phyloP scores from a whole-genome alignment of 2,797 vertebrate genomes.

The Hapalemur alaotrensis region DNA sequence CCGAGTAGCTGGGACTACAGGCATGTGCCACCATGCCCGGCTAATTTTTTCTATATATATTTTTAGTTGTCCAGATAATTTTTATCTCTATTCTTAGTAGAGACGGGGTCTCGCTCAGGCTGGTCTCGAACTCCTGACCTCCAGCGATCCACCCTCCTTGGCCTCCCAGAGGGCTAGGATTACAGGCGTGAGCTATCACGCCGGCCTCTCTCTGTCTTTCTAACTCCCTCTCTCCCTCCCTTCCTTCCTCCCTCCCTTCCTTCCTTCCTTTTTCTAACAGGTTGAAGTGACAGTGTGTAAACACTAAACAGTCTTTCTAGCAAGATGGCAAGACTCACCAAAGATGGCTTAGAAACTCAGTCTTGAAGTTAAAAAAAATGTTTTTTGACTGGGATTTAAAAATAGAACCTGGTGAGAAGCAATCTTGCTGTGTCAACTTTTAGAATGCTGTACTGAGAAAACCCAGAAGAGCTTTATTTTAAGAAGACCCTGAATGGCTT shows the following conservation, averaged over 20 bases:
- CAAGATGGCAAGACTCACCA: slow-evolving; percentile 57
- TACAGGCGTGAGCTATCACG: no score
- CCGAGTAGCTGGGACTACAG: no score
- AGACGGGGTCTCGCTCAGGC: no score
- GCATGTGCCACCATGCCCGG: no score
- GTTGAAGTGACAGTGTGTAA: not conserved
- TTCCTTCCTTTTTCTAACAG: not conserved
- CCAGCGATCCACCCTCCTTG: no score
- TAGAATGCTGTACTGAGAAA: slow-evolving; percentile 66
- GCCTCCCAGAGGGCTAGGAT: no score
- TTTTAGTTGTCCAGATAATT: no score
- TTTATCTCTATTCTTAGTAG: no score
- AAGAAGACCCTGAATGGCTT: slow-evolving; percentile 32
- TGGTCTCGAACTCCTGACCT: no score
- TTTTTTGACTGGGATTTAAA: slow-evolving; percentile 64
- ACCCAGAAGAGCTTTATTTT: slow-evolving; percentile 70
- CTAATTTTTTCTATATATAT: no score
- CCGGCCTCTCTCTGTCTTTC: not conserved
- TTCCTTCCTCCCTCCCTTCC: accelerated
- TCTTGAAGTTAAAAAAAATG: slow-evolving; percentile 45
- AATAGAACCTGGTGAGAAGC: slow-evolving; percentile 71
- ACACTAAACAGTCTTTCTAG: slow-evolving; percentile 53
- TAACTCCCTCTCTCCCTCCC: accelerated
- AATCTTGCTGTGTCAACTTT: slow-evolving; percentile 68
- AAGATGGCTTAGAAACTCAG: slow-evolving; percentile 61